A percentile compares a stretch with the other conserved stretches of the same genome.
These are phyloP conservation scores for Drosophila austrosaltans DNA, from an alignment of 2,888 invertebrate species.

Conservation along the genomic window DNA sequence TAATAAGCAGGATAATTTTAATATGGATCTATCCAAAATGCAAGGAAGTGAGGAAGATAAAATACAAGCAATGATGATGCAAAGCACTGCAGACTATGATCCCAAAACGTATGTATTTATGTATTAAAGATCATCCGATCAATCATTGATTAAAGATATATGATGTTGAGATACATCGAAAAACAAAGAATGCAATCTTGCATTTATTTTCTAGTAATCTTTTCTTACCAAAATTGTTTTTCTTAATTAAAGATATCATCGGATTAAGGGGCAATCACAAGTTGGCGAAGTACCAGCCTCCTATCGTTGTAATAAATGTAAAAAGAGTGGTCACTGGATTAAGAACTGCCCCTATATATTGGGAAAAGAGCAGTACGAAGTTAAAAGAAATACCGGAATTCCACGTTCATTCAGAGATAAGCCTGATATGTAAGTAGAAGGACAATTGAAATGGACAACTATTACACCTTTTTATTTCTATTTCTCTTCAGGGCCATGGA, in stretches of 20 bases:
- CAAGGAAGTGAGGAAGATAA: conserved; percentile 98
- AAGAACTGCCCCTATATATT: conserved; percentile 92
- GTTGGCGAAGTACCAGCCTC: conserved; percentile 94
- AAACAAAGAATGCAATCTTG: no score
- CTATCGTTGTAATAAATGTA: conserved; percentile 97
- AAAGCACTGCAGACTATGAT: conserved; percentile 98
- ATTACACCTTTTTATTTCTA: background rate
- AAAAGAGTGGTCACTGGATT: conserved; percentile 98
- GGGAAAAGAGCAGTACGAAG: conserved; percentile 87
- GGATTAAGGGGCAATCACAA: conserved; percentile 94
- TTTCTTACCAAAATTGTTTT: background rate
- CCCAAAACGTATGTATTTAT: conserved; percentile 92
- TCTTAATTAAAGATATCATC: conserved; percentile 89
- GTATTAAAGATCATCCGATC: no score
- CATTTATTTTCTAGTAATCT: no score
- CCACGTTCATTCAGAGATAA: conserved; percentile 97
- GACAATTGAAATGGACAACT: background rate
- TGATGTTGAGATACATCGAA: no score
- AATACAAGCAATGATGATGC: conserved; percentile 98
- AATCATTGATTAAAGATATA: no score
- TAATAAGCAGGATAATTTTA: conserved; percentile 84
- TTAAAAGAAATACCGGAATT: conserved; percentile 98
- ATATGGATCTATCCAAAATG: conserved; percentile 93
- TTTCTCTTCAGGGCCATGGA: conserved; percentile 52
- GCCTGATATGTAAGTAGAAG: conserved; percentile 85